Conservation (phyloP, 2,888 invertebrate genomes). For the Clostera curtula region DNA sequence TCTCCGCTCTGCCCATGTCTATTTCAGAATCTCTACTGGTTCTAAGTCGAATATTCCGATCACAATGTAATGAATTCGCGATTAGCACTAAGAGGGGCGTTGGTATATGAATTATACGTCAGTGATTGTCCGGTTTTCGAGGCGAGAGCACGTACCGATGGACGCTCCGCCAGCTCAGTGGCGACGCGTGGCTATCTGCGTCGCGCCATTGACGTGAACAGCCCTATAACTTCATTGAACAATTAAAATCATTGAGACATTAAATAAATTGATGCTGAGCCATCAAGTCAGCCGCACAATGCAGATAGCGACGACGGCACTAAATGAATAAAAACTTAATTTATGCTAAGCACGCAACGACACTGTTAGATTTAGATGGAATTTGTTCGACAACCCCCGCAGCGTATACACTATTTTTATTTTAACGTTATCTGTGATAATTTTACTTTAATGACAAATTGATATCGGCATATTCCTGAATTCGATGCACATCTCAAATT, state of each 20-base stretch:
- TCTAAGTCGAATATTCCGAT: no score
- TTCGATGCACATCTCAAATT: conserved; percentile 21
- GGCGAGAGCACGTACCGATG: no score
- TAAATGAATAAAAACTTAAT: conserved; percentile 18
- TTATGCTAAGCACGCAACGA: conserved; percentile 22
- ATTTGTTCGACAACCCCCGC: conserved; percentile 36
- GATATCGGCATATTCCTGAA: conserved; percentile 28
- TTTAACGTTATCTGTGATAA: conserved; percentile 70
- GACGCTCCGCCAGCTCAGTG: no score
- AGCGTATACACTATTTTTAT: conserved; percentile 49
- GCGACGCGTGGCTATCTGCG: no score
- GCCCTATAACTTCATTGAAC: no score
- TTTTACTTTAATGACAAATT: conserved; percentile 57
- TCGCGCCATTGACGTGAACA: no score
- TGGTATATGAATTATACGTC: no score
- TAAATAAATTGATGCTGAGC: conserved; percentile 11
- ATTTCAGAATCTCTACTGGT: no score
- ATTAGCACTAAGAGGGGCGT: no score
- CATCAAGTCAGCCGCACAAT: conserved; percentile 10
- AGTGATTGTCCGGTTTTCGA: no score
- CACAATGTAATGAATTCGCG: no score
- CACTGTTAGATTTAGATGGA: conserved; percentile 28
- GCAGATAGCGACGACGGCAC: conserved; percentile 16
- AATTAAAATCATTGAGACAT: conserved; percentile 7
- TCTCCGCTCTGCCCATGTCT: no score